Conservation (phyloP, 2,888 invertebrate species). For the Nebria salina region DNA sequence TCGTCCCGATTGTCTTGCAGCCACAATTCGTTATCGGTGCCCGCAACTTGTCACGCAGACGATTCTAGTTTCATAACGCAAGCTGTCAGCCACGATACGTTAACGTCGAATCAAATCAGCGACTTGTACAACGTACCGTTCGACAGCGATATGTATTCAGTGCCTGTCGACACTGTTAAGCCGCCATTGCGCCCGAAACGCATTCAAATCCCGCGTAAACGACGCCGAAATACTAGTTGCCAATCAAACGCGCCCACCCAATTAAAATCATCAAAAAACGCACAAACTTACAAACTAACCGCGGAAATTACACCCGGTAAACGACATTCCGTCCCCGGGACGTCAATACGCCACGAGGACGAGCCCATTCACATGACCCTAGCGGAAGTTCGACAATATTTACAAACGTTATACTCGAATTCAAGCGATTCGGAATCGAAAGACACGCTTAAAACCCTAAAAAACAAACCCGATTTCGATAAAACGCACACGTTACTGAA, state of each 20-base stretch:
- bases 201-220: conserved; percentile 60
- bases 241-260: conserved; percentile 51
- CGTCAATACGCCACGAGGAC: conserved; percentile 38
- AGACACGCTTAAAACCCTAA: conserved; percentile 57
- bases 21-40: conserved; percentile 80
- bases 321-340: conserved; percentile 72
- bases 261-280: background rate
- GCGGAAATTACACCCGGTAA: conserved; percentile 62
- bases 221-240: conserved; percentile 64
- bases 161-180: conserved; percentile 82
- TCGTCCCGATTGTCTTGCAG: conserved; percentile 85
- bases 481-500: conserved; percentile 53
- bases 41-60: conserved; percentile 78
- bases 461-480: conserved; percentile 51
- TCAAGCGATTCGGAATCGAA: conserved; percentile 73
- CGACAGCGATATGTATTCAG: conserved; percentile 88
- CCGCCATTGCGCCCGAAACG: conserved; percentile 66
- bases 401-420: conserved; percentile 83
- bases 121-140: conserved; percentile 91
- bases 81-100: conserved; percentile 86
- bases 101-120: conserved; percentile 79
- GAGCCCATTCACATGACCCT: conserved; percentile 87
- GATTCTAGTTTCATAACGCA: conserved; percentile 89
- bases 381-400: conserved; percentile 84
- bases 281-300: conserved; percentile 24